phyloP scores from a whole-genome alignment of 2,797 vertebrate species.

The Leptatherina wallacei region DNA sequence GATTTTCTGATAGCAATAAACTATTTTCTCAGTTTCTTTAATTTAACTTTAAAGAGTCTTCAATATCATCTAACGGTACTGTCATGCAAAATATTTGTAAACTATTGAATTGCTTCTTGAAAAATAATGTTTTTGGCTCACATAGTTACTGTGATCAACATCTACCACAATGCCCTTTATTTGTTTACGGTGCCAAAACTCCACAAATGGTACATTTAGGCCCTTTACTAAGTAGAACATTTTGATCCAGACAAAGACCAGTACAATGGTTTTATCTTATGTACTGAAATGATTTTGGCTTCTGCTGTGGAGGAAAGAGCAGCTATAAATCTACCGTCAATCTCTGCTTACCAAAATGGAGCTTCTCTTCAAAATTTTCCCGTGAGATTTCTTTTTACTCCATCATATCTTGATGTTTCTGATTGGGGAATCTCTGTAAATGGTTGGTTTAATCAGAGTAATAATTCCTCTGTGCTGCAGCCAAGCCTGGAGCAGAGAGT shows the following conservation, averaged over 20 bases:
- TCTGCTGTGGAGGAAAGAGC: slow-evolving; percentile 10
- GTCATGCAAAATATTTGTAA: background rate
- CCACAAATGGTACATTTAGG: background rate
- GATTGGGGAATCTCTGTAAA: slow-evolving; percentile 50
- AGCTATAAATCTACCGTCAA: slow-evolving; percentile 14
- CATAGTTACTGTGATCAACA: background rate
- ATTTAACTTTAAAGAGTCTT: background rate
- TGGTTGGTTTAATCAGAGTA: slow-evolving; percentile 60
- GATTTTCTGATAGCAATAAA: no score
- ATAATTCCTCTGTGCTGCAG: slow-evolving; percentile 58
- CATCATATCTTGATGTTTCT: slow-evolving; percentile 57
- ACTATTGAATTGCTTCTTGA: background rate
- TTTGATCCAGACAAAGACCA: slow-evolving; percentile 3
- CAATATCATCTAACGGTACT: no score
- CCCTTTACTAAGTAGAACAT: background rate
- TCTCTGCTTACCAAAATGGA: slow-evolving; percentile 22
- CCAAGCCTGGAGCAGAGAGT: slow-evolving; percentile 54
- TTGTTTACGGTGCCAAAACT: background rate
- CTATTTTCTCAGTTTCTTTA: background rate
- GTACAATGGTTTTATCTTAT: background rate
- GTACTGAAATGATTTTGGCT: background rate
- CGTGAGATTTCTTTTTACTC: slow-evolving; percentile 34
- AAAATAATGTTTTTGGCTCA: background rate
- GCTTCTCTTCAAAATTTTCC: slow-evolving; percentile 38
- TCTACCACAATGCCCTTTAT: background rate